Conservation (phyloP, 2,888 invertebrate species). For the Xestia ashworthii region DNA sequence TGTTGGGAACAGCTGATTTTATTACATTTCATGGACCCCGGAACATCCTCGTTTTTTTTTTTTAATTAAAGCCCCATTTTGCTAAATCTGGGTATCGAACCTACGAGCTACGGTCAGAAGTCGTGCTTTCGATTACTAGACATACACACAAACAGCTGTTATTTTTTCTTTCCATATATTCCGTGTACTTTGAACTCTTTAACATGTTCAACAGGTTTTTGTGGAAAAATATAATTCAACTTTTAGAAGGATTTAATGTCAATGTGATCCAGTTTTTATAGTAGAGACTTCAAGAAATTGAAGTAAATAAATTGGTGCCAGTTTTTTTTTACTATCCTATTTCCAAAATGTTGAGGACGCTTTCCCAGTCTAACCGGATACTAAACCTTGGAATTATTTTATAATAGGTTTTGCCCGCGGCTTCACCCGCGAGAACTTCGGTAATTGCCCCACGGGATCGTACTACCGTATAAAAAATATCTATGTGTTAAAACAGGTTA, state of each 20-base stretch:
- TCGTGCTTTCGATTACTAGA: neutral
- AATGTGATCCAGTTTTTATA: neutral
- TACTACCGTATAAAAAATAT: no score
- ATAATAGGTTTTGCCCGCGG: neutral
- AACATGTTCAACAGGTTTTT: constrained; percentile 1
- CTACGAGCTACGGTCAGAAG: neutral
- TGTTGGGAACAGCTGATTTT: neutral
- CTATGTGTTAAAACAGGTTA: no score
- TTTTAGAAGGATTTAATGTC: neutral
- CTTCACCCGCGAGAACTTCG: neutral
- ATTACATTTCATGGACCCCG: neutral
- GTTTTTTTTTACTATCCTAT: neutral
- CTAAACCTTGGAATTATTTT: neutral
- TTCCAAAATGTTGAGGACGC: neutral
- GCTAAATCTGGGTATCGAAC: neutral
- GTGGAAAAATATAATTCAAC: neutral
- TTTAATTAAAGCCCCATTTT: neutral
- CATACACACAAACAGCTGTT: neutral
- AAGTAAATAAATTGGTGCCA: neutral
- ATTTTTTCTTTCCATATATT: neutral
- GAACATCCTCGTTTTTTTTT: no score
- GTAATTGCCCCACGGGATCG: no score
- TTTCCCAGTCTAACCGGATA: neutral
- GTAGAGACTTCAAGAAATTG: neutral
- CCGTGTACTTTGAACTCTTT: neutral